Evolutionary conservation across 2,797 vertebrate genomes (phyloP).

Genomic region (Yasuhikotakia modesta): DNA sequence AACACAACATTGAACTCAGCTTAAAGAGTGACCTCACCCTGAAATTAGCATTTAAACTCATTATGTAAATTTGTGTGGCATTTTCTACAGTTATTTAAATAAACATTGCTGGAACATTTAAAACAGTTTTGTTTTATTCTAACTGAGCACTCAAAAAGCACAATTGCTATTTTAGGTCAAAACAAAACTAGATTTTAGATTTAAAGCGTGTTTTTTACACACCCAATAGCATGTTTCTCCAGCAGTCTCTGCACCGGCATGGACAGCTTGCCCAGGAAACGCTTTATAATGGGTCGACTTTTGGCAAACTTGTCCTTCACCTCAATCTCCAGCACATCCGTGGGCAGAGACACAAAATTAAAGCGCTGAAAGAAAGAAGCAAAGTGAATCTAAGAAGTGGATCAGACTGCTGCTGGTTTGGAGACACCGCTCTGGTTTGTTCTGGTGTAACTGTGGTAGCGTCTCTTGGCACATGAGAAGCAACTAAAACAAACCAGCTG

Average conservation of each 20-base stretch:
- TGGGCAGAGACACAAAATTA: slow-evolving; percentile 86
- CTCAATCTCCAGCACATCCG: slow-evolving; percentile 87
- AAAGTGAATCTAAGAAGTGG: not conserved
- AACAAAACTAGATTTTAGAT: too few relatives aligned
- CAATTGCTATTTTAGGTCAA: too few relatives aligned
- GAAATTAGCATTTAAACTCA: too few relatives aligned
- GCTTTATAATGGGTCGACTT: slow-evolving; percentile 87
- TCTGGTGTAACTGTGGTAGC: too few relatives aligned
- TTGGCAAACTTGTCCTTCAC: slow-evolving; percentile 91
- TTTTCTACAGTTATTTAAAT: not conserved
- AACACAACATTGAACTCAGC: too few relatives aligned
- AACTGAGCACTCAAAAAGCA: not conserved
- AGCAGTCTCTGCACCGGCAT: slow-evolving; percentile 87
- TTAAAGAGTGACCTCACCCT: too few relatives aligned
- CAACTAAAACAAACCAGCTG: not conserved
- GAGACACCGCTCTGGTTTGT: not conserved
- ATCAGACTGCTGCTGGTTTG: not conserved
- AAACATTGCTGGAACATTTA: not conserved
- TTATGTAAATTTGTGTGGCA: too few relatives aligned
- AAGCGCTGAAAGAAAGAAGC: slow-evolving; percentile 76
- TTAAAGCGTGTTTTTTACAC: too few relatives aligned
- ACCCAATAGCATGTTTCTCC: slow-evolving; percentile 89
- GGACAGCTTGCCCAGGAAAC: slow-evolving; percentile 86
- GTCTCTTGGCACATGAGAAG: not conserved
- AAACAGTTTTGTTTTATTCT: too few relatives aligned